Evolutionary conservation across 2,113 vertebrate species (phyloP), one percentile per base, ranked within the genome.

Genomic region (Nipponia nippon): DNA sequence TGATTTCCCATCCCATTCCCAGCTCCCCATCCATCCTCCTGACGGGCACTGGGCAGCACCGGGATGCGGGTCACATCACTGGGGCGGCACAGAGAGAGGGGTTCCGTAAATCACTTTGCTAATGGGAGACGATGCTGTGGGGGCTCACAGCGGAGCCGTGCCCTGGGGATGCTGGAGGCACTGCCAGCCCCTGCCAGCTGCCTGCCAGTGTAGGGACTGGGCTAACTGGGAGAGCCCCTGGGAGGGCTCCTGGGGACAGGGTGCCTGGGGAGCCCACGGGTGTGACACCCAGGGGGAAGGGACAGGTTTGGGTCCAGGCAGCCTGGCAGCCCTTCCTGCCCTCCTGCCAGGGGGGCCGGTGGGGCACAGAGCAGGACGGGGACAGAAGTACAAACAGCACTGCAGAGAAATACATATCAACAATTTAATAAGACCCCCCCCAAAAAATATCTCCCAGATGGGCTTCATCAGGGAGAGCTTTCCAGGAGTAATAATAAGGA

Each of bases 381-480:
- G 59, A 83, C 34, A 52, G 32, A 26, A 89, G 49, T 32, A 50
- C 1, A 1, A 87, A 59, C 6, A 3, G 66, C 32, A 16, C 76
- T 71, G 71, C 84, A 82, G 49, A 82, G 38, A 79, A 89, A 89
- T 34, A 34, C 8, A 1, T 42, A 63, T 26, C 46, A 75, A 82
- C 13, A 55, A 42, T 71, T 73, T 65, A 87, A 71, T 81, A 72
- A 79, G 34, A 78, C 2, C 7, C 19, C 23, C 11, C 53, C 12
- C 7, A 1, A 16, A 62, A 18, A 6, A 40, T 8, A 5, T 47
- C 44, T 86, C 77, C 83, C 97, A 97, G 95, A 83, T 97, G 95
- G 66, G 72, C 93, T 86, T 89, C 93, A 96, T 95, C 93, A 93
- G 13, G 26, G 18, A 73, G 70, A 93, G 81, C 63, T 96, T 88